A percentile compares a stretch with the other conserved stretches of the same genome.
These are phyloP conservation scores for Syngnathus rostellatus DNA, from an alignment of 2,797 vertebrate genomes.

Conservation along the genomic window DNA sequence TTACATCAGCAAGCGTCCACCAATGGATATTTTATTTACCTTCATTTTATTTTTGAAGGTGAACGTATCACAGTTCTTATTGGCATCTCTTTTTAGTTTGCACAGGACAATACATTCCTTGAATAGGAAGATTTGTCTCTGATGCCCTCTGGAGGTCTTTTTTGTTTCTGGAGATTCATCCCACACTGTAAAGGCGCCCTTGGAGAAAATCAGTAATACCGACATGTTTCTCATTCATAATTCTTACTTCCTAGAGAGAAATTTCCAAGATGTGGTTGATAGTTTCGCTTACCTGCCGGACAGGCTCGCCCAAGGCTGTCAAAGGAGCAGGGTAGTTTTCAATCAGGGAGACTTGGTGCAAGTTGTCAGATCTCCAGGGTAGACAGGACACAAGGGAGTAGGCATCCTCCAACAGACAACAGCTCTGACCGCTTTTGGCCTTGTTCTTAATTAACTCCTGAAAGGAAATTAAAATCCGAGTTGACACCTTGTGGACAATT, in stretches of 20 bases:
- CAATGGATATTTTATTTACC: constrained; percentile 55
- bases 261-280: background rate
- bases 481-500: background rate
- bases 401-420: constrained; percentile 83
- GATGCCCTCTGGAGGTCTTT: constrained; percentile 86
- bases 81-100: constrained; percentile 81
- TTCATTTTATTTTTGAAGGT: constrained; percentile 97
- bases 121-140: constrained; percentile 92
- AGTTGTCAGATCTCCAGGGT: constrained; percentile 83
- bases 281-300: constrained; percentile 77
- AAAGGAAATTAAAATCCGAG: background rate
- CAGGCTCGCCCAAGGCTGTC: constrained; percentile 84
- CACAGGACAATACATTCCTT: constrained; percentile 88
- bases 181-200: constrained; percentile 93
- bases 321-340: constrained; percentile 92
- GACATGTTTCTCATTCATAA: background rate
- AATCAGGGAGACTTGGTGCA: constrained; percentile 86
- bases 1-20: background rate
- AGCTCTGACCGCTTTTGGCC: constrained; percentile 83
- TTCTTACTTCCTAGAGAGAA: background rate
- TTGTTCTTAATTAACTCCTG: constrained; percentile 95
- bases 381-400: constrained; percentile 86
- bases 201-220: background rate
- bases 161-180: constrained; percentile 86
- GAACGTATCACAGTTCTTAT: constrained; percentile 77